Base-by-base conservation (phyloP, 2,888 invertebrate genomes). In the Sinopyrophorus schimmeli region DNA sequence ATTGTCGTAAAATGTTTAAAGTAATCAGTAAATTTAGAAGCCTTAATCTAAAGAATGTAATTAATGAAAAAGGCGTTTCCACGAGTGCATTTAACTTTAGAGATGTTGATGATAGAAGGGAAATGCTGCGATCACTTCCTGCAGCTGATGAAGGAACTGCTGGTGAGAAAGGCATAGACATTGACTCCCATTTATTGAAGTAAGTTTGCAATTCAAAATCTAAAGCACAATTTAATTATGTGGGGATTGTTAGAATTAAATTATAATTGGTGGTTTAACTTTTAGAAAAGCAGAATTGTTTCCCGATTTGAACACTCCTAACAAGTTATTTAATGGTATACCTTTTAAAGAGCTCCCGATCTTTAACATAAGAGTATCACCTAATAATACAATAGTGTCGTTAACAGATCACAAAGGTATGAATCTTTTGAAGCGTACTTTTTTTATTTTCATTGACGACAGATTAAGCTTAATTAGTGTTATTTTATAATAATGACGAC, bases 381-480 rank as follows among this genome's bases (percentile, higher is more conserved):
- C 80, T 49, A 97, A 97, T 75, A 97, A 97, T 71, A 95, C 96
- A 5, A 86, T 94, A 44, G 78, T 96, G 47, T 77, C 79, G 5
- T 68, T 93, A 23, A 84, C 89, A 1, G 85, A 92, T 71, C 66
- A 76, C 48, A 79, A 79, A 69, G 92, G 92, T 72, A 72, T 62
- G 1, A 5, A 12, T 2, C 14, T 12, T 28, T 14, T 12, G 6
- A 5, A 5, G 5, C 5, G 27, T 5, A 27, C 7, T 27, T 6
- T 27, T 5, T 27, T 6, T 20, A 20, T 20, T 6, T 20, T 20
- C 7, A 7, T 20, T 5, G 5, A 20, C 7, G 7, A 6, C 21
- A 20, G 7, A 20, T 20, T 20, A 6, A 6, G 7, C 5, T 20
- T 20, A 7, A 20, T 6, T 20, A 7, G 5, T 20, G 5, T 20